These are phyloP conservation scores for Phaenicophaeus curvirostris DNA, from an alignment of 2,797 vertebrate species.

Conservation along the genomic window DNA sequence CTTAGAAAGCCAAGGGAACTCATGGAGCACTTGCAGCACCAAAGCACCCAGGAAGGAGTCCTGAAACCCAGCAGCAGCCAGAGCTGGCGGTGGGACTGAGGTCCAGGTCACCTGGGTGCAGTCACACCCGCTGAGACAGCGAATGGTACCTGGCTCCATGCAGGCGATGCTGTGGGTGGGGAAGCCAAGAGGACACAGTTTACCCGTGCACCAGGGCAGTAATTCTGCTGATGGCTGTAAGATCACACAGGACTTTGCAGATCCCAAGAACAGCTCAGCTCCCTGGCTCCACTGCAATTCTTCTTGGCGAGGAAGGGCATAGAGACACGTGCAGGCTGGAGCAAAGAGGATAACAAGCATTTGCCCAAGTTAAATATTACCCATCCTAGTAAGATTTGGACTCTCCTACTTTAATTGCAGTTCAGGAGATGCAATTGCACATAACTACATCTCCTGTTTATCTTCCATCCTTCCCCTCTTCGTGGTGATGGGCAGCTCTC, in stretches of 20 bases:
- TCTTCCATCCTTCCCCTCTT: background rate
- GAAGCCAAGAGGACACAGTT: background rate
- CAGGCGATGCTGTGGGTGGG: rapidly evolving
- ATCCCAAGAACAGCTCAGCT: background rate
- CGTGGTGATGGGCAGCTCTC: background rate
- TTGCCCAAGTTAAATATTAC: conserved; percentile 31
- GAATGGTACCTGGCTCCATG: rapidly evolving
- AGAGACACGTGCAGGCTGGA: background rate
- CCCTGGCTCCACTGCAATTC: background rate
- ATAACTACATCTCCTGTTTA: background rate
- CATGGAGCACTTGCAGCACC: rapidly evolving
- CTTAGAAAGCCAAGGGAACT: background rate
- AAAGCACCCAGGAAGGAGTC: background rate
- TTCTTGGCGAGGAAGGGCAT: background rate
- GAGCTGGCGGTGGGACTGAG: rapidly evolving
- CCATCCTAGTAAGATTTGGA: background rate
- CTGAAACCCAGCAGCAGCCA: background rate
- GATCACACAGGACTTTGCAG: background rate
- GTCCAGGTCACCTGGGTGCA: rapidly evolving
- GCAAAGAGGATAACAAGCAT: background rate
- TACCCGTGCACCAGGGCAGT: rapidly evolving
- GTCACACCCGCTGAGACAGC: too few species aligned
- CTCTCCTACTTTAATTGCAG: conserved; percentile 18
- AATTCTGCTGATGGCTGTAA: rapidly evolving
- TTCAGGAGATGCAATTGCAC: background rate